Conservation (phyloP, 2,113 vertebrate genomes). For the Mungos mungo region DNA sequence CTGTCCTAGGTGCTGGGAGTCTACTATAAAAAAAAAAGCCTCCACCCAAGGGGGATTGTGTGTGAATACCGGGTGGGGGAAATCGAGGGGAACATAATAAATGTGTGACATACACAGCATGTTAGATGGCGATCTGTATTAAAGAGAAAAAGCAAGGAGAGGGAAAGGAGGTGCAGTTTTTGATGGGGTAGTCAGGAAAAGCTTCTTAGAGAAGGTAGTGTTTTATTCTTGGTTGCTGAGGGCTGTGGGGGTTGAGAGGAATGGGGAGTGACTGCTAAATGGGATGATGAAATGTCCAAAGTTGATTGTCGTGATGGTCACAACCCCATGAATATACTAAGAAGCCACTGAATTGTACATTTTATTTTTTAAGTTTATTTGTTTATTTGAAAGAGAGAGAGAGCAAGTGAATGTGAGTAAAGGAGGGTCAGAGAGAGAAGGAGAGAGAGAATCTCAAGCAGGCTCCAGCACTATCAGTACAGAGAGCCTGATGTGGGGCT, state of each 20-base stretch:
- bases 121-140: neutral
- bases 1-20: neutral
- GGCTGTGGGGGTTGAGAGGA: neutral
- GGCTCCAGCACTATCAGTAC: neutral
- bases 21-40: neutral
- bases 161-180: neutral
- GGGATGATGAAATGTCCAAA: neutral
- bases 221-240: neutral
- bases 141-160: neutral
- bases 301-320: neutral
- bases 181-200: neutral
- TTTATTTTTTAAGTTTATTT: neutral
- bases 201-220: neutral
- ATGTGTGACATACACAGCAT: neutral
- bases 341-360: neutral
- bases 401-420: neutral
- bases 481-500: neutral
- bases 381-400: neutral
- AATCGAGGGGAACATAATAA: neutral
- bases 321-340: neutral
- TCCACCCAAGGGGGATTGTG: neutral
- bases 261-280: neutral
- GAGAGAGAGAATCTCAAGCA: neutral
- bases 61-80: neutral
- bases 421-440: neutral